Percentiles rank a stretch among this genome's conserved stretches.
phyloP scores from a whole-genome alignment of 2,888 invertebrate species.

The Bombylius major region DNA sequence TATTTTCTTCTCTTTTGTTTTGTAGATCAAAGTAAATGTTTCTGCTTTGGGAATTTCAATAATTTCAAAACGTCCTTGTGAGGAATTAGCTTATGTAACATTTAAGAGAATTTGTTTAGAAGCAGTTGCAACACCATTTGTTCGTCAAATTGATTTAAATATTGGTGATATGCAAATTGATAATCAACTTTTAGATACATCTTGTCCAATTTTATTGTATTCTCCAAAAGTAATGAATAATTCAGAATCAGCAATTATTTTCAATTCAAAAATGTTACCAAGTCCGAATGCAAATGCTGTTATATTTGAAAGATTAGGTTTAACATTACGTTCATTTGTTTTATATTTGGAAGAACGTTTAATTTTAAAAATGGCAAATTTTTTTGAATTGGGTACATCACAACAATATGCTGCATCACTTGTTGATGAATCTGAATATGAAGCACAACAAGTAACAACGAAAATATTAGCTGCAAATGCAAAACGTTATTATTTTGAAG shows the following conservation, averaged over 20 bases:
- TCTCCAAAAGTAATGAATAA: conserved; percentile 39
- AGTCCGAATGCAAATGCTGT: conserved; percentile 66
- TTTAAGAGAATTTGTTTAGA: conserved; percentile 52
- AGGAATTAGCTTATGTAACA: conserved; percentile 68
- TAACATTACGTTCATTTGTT: conserved; percentile 70
- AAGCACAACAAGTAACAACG: conserved; percentile 64
- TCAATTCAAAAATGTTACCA: conserved; percentile 64
- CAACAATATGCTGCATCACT: conserved; percentile 51
- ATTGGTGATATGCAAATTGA: conserved; percentile 76
- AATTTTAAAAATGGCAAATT: conserved; percentile 56
- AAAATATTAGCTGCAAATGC: conserved; percentile 70
- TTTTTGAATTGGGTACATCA: conserved; percentile 46
- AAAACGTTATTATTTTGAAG: conserved; percentile 77
- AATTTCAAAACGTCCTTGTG: conserved; percentile 59
- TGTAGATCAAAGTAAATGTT: conserved; percentile 42
- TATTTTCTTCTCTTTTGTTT: conserved; percentile 20
- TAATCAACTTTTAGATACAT: conserved; percentile 76
- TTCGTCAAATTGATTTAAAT: conserved; percentile 53
- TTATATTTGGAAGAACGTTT: conserved; percentile 79
- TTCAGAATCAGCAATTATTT: conserved; percentile 56
- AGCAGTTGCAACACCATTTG: conserved; percentile 41
- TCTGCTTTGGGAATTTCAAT: conserved; percentile 63
- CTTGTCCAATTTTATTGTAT: conserved; percentile 73
- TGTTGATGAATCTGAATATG: conserved; percentile 65
- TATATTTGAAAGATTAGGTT: conserved; percentile 74